These are phyloP conservation scores for Neria commutata DNA, from an alignment of 2,888 invertebrate genomes.

Conservation along the genomic window DNA sequence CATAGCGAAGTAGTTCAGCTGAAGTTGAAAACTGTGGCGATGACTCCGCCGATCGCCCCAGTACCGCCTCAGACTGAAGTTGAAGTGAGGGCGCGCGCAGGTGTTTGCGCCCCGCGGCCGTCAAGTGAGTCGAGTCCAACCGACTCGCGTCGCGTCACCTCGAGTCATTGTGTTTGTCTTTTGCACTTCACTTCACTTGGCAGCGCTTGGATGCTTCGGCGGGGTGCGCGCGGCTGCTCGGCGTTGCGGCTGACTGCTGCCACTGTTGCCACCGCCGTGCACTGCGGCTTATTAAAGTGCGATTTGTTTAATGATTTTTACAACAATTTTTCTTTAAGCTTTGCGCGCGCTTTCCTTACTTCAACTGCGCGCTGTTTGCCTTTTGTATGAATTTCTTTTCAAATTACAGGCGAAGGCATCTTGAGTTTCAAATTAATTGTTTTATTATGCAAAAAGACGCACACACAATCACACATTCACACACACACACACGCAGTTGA, in stretches of 20 bases:
- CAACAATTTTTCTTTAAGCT: constrained; percentile 27
- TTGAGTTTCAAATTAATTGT: constrained; percentile 54
- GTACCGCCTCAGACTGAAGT: too few relatives aligned
- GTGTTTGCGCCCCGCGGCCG: constrained; percentile 26
- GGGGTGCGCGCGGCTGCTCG: background rate
- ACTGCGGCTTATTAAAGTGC: constrained; percentile 52
- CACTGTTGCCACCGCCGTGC: background rate
- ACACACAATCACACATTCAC: constrained; percentile 21
- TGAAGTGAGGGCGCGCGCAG: too few relatives aligned
- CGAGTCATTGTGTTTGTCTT: constrained; percentile 47
- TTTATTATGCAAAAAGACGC: constrained; percentile 58
- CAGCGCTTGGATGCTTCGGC: constrained; percentile 47
- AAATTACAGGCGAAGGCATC: constrained; percentile 47
- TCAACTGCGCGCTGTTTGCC: constrained; percentile 8
- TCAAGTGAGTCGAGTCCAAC: constrained; percentile 13
- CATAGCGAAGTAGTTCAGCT: background rate
- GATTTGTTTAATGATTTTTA: constrained; percentile 58
- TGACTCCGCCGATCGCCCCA: too few relatives aligned
- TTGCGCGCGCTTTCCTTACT: background rate
- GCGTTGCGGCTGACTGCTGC: too few relatives aligned
- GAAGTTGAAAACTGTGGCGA: background rate
- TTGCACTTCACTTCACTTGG: constrained; percentile 56
- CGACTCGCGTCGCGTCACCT: constrained; percentile 25
- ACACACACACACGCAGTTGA: constrained; percentile 21
- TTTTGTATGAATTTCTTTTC: constrained; percentile 51